These are phyloP conservation scores for Siniperca obscura DNA, from an alignment of 2,797 vertebrate species.

Conservation along the genomic window DNA sequence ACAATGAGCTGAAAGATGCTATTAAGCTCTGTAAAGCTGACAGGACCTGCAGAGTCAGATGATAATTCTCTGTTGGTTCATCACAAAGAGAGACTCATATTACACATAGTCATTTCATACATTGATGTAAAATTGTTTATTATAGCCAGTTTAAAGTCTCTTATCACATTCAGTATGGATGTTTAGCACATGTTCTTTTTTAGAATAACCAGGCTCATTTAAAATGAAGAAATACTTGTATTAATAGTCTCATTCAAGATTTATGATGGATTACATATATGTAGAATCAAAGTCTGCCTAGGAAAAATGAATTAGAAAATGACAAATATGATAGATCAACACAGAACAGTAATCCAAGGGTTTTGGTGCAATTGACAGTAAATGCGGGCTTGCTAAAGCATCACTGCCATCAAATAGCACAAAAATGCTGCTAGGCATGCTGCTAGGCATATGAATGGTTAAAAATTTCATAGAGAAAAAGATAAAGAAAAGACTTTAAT, in stretches of 20 bases:
- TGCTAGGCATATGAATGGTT: background rate
- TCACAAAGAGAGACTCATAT: background rate
- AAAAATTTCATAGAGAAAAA: background rate
- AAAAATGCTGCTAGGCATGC: background rate
- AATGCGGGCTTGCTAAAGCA: background rate
- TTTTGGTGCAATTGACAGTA: background rate
- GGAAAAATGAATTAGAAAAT: no score
- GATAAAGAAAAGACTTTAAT: conserved; percentile 23
- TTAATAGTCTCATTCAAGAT: background rate
- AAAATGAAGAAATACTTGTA: no score
- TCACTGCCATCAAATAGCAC: no score
- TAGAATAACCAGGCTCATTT: background rate
- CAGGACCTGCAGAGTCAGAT: background rate
- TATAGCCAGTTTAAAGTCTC: background rate
- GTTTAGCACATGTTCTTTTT: background rate
- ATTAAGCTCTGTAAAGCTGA: background rate
- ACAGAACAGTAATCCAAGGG: no score
- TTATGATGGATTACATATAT: background rate
- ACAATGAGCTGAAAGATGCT: background rate
- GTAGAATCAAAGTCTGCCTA: no score
- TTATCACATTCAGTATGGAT: background rate
- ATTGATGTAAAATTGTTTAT: background rate
- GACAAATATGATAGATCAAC: no score
- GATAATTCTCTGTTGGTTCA: background rate
- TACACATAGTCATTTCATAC: background rate